phyloP scores from a whole-genome alignment of 2,888 invertebrate species.

The Spialia ferax region DNA sequence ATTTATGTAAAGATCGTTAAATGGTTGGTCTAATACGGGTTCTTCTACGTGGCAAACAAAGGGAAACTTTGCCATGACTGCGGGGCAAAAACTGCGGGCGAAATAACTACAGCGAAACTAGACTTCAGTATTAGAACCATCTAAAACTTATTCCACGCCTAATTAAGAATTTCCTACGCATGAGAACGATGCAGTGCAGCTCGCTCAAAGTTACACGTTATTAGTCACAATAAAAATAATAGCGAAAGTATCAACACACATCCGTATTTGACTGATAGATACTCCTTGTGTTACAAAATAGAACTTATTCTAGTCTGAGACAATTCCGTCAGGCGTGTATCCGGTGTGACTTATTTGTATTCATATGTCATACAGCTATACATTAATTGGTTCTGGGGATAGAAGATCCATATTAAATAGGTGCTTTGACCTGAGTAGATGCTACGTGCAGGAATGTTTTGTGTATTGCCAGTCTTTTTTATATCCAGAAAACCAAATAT shows the following conservation, averaged over 20 bases:
- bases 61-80: conserved; percentile 37
- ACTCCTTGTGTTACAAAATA: conserved; percentile 11
- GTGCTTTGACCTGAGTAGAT: conserved; percentile 66
- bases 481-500: conserved; percentile 50
- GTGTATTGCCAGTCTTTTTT: conserved; percentile 45
- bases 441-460: conserved; percentile 65
- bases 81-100: conserved; percentile 20
- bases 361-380: conserved; percentile 58
- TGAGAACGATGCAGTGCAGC: neutral
- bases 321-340: conserved; percentile 44
- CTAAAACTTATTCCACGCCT: neutral
- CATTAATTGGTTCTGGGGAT: conserved; percentile 74
- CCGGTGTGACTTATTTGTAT: conserved; percentile 61
- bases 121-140: neutral
- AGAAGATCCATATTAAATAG: conserved; percentile 70
- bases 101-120: conserved; percentile 4
- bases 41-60: conserved; percentile 48
- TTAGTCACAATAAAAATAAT: neutral
- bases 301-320: conserved; percentile 28
- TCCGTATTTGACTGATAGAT: neutral
- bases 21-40: conserved; percentile 57
- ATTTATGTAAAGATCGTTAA: conserved; percentile 58
- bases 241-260: conserved; percentile 1
- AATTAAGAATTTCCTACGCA: too few species aligned
- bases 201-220: neutral